Base-by-base conservation (phyloP, 2,888 invertebrate genomes). In the Noctua fimbriata region DNA sequence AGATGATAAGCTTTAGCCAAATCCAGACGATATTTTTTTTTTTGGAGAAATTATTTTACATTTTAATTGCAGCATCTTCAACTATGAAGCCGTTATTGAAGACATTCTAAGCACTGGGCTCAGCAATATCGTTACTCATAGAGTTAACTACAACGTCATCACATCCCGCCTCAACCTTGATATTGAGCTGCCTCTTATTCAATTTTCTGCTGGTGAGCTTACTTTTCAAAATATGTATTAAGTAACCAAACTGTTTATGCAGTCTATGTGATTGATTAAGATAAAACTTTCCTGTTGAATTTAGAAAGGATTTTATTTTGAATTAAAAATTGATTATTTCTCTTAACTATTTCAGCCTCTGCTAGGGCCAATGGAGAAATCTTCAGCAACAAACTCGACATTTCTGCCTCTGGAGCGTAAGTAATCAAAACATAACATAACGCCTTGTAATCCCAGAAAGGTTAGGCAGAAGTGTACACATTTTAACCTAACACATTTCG, bases 91-190 rank as follows among this genome's bases (percentile, higher is more conserved):
- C 0, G 32, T 81, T 3, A 2, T 92, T 1, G 89, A 92, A 0
- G 79, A 92, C 18, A 4, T 95, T 0, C 24, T 81, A 0, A 89
- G 92, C 47, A 84, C 69, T 0, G 96, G 96, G 0, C 84, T 94
- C 32, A 95, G 95, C 73, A 87, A 95, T 81, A 95, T 96, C 52
- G 90, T 92, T 49, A 87, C 94, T 83, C 89, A 94, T 78, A 82
- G 77, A 0, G 76, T 95, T 16, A 89, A 81, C 87, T 95, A 85
- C 83, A 86, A 85, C 10, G 0, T 93, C 1, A 14, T 95, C 6
- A 84, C 85, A 9, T 86, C 82, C 18, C 91, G 93, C 1, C 89
- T 96, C 0, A 91, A 79, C 10, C 92, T 95, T 67, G 92, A 93
- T 28, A 49, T 96, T 10, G 88, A 89, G 18, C 74, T 96, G 14